A percentile compares a stretch with the other conserved stretches of the same genome.
These are phyloP conservation scores for Pterocles orientalis DNA, from an alignment of 2,113 vertebrate species.

Conservation along the genomic window DNA sequence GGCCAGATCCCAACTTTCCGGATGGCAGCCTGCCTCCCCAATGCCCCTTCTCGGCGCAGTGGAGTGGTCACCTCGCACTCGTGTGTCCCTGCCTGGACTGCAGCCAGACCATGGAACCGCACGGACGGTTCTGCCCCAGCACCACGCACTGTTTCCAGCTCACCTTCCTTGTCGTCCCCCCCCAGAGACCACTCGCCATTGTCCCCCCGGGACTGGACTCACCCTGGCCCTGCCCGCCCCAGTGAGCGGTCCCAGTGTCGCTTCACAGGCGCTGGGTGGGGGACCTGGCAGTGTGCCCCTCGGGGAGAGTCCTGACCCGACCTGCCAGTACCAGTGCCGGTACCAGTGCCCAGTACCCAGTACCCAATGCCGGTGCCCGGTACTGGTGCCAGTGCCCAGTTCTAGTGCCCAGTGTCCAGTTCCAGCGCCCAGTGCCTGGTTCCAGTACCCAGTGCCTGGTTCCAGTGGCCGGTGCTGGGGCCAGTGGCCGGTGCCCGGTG, in stretches of 20 bases:
- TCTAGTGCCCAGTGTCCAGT: background rate
- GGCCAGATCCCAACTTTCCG: background rate
- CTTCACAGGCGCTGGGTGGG: background rate
- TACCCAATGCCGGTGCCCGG: background rate
- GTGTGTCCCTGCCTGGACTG: fast-evolving
- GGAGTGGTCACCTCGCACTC: fast-evolving
- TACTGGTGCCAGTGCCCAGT: background rate
- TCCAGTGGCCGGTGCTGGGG: background rate
- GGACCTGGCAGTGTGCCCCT: fast-evolving
- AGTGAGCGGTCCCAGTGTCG: background rate
- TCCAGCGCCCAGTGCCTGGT: too few relatives aligned
- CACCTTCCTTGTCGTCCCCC: background rate
- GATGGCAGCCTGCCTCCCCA: fast-evolving
- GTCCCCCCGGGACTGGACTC: background rate
- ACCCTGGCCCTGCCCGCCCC: background rate
- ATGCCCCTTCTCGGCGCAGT: fast-evolving
- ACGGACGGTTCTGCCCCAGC: background rate
- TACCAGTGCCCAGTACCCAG: background rate
- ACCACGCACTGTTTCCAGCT: background rate
- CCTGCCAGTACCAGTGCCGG: too few relatives aligned
- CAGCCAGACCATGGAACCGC: background rate
- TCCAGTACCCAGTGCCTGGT: background rate
- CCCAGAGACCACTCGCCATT: background rate
- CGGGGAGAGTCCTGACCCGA: background rate
- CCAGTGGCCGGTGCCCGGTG: background rate